Conservation (phyloP, 2,113 vertebrate genomes). For the Enhydra lutris region DNA sequence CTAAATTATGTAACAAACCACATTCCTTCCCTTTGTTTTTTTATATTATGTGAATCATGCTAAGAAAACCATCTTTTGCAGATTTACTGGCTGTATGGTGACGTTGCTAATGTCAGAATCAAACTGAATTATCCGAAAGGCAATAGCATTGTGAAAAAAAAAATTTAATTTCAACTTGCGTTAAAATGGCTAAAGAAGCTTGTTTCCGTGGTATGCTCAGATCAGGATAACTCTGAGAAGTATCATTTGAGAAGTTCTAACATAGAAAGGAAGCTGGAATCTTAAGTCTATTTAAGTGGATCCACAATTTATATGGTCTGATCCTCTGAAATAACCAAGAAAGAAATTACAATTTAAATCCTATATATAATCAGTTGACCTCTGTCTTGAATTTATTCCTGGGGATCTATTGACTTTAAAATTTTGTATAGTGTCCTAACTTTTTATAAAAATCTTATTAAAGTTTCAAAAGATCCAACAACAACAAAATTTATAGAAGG, state of each 20-base stretch:
- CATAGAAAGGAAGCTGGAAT: background rate
- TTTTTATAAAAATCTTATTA: background rate
- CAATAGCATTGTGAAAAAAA: background rate
- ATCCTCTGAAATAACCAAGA: background rate
- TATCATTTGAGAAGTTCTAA: background rate
- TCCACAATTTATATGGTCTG: background rate
- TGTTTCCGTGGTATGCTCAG: background rate
- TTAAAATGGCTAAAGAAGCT: background rate
- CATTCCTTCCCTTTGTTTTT: background rate
- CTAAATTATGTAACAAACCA: background rate
- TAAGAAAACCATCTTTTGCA: background rate
- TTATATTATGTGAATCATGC: background rate
- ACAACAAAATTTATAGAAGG: background rate
- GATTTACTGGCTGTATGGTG: background rate
- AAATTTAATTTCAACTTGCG: background rate
- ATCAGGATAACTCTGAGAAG: background rate
- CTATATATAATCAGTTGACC: background rate
- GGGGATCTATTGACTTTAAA: background rate
- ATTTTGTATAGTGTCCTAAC: background rate
- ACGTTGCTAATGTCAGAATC: constrained; percentile 18
- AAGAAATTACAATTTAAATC: background rate
- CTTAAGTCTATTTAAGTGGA: background rate
- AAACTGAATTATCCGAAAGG: background rate
- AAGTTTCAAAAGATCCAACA: background rate
- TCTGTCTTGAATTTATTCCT: constrained; percentile 24